A percentile compares a stretch with the other conserved stretches of the same genome.
phyloP scores from a whole-genome alignment of 2,797 vertebrate species.

The Stomatorhinus walkeri region DNA sequence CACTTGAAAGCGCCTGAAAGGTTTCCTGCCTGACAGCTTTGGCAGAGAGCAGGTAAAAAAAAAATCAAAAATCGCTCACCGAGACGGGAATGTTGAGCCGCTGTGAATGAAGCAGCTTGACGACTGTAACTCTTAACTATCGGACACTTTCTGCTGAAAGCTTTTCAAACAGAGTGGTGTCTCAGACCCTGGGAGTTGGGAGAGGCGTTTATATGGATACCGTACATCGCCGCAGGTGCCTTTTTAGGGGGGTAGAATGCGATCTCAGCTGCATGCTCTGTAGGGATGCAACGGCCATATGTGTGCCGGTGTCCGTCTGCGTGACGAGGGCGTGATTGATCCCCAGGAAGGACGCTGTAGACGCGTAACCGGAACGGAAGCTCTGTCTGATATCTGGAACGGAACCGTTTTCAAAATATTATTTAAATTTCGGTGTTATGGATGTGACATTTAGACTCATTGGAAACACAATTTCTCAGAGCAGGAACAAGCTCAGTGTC shows the following conservation, averaged over 20 bases:
- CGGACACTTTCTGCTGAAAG: slow-evolving; percentile 6
- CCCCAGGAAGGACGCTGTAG: not conserved
- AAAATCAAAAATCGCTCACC: not conserved
- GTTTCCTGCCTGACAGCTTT: slow-evolving; percentile 2
- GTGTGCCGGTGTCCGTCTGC: not conserved
- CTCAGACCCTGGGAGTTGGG: not conserved
- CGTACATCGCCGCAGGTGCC: not conserved
- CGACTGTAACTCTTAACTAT: slow-evolving; percentile 7
- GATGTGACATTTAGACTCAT: not conserved
- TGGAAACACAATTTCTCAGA: not conserved
- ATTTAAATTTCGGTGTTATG: not conserved
- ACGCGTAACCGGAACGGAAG: not conserved
- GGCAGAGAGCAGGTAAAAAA: slow-evolving; percentile 13
- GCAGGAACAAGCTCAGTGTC: not conserved
- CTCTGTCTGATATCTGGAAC: not conserved
- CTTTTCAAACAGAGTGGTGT: not conserved
- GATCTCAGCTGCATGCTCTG: not conserved
- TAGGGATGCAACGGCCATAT: not conserved
- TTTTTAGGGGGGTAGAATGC: not conserved
- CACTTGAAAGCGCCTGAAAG: slow-evolving; percentile 2
- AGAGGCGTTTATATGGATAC: not conserved
- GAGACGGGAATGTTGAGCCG: slow-evolving; percentile 14
- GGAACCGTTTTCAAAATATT: not conserved
- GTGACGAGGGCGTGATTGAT: slow-evolving; percentile 14
- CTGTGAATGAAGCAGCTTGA: not conserved